Evolutionary conservation across 2,113 vertebrate genomes (phyloP).

Genomic region (Mellivora capensis): DNA sequence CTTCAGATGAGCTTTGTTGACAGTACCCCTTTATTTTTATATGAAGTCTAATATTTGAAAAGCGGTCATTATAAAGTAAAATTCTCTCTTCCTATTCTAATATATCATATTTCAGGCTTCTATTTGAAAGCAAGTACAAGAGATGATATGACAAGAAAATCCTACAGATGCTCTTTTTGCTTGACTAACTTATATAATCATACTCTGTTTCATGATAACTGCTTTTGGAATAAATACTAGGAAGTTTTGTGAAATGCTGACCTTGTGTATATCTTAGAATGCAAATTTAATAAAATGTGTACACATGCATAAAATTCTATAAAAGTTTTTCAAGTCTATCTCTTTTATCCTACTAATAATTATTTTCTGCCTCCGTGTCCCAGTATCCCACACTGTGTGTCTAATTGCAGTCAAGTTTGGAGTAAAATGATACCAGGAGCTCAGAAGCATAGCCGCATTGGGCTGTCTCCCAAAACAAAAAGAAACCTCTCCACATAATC

Average conservation of each 20-base stretch:
- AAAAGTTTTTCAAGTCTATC: conserved; percentile 22
- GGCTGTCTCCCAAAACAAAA: background rate
- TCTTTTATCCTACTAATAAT: conserved; percentile 36
- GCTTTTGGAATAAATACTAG: conserved; percentile 79
- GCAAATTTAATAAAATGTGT: conserved; percentile 81
- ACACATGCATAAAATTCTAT: conserved; percentile 71
- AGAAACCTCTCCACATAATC: background rate
- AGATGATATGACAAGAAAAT: conserved; percentile 66
- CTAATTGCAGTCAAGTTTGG: conserved; percentile 2
- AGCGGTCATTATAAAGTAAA: conserved; percentile 67
- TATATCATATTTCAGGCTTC: conserved; percentile 54
- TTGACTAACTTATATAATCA: conserved; percentile 75
- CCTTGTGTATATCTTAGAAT: conserved; percentile 79
- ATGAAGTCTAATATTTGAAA: conserved; percentile 72
- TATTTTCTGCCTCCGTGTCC: conserved; percentile 30
- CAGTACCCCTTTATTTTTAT: conserved; percentile 68
- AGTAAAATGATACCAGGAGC: background rate
- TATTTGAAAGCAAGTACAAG: conserved; percentile 54
- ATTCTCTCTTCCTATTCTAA: conserved; percentile 61
- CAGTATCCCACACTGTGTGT: background rate
- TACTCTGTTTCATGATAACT: conserved; percentile 75
- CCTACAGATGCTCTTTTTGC: conserved; percentile 74
- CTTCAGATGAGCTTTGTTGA: conserved; percentile 56
- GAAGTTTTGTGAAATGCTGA: conserved; percentile 78
- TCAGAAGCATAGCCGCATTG: background rate